Evolutionary conservation across 2,797 vertebrate genomes (phyloP), one percentile per base, ranked within the genome.

Genomic region (Kryptolebias ocellatus): DNA sequence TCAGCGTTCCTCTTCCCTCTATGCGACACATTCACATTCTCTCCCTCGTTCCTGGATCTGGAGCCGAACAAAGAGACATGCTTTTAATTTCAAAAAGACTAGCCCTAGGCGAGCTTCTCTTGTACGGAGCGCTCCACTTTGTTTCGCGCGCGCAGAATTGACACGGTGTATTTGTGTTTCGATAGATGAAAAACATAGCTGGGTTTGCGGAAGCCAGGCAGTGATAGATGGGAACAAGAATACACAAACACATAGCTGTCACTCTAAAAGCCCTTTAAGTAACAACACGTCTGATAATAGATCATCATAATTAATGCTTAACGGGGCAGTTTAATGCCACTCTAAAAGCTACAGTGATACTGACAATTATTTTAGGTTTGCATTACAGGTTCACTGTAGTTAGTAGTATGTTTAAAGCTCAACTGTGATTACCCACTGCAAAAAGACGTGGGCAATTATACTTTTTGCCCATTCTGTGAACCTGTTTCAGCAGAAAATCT

Each of bases 51-150:
- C 81, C 78, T 80, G 78, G 81, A 86, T 76, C 78, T n/a, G 61
- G 78, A 70, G 76, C 81, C 72, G 74, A 87, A 91, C 88, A 87
- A 90, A 85, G 72, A 85, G 79, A 84, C 83, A 87, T 82, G 87
- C 83, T 89, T 89, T 90, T 87, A 84, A 92, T 90, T 87, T 89
- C 79, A 85, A 89, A 87, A 90, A 83, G 84, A 84, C 83, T 87
- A 44, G 85, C 89, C 85, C 54, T 70, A 20, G 87, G 90, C 85
- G 37, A 77, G 85, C 87, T 79, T 69, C 72, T 81, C 79, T 85
- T 86, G 74, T 83, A 79, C 81, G 58, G 78, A 76, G 72, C 16
- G 70, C 81, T 86, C 63, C 75, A 73, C 82, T 88, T 89, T 89
- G 87, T 88, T 92, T 90, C 75, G 83, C 53, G 58, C 66, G 14